These are phyloP conservation scores for Leptogaster cylindrica DNA, from an alignment of 2,888 invertebrate genomes.

Conservation along the genomic window DNA sequence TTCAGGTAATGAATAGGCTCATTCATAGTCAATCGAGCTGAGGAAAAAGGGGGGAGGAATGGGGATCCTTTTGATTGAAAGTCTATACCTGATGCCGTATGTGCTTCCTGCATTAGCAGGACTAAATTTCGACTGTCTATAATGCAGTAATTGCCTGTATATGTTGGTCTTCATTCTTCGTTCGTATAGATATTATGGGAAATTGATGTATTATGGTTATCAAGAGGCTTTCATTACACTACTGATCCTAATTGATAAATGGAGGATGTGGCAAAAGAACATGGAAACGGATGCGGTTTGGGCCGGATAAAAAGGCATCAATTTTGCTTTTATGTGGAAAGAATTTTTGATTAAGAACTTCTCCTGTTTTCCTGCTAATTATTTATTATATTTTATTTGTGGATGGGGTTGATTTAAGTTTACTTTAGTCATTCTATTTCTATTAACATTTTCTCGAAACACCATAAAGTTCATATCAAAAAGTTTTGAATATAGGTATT, in stretches of 20 bases:
- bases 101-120: constrained; percentile 29
- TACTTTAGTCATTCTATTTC: too few relatives aligned
- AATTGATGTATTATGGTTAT: constrained; percentile 37
- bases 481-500: too few relatives aligned
- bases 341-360: too few relatives aligned
- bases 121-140: constrained; percentile 8
- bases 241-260: constrained; percentile 30
- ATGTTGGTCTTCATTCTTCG: constrained; percentile 13
- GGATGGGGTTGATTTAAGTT: too few relatives aligned
- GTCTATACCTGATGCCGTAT: constrained; percentile 21
- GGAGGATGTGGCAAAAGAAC: constrained; percentile 14
- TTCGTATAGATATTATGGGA: constrained; percentile 22
- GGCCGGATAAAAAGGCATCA: too few relatives aligned
- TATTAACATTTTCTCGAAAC: too few relatives aligned
- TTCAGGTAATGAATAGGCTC: constrained; percentile 37
- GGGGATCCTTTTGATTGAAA: constrained; percentile 37
- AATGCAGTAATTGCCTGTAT: constrained; percentile 35
- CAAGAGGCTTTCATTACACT: constrained; percentile 26
- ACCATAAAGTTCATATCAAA: too few relatives aligned
- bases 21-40: constrained; percentile 35
- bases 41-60: too few relatives aligned
- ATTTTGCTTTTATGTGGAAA: too few relatives aligned
- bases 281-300: too few relatives aligned
- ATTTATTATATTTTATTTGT: too few relatives aligned
- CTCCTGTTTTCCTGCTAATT: too few relatives aligned